Percentiles rank a stretch among this genome's conserved stretches.
phyloP scores from a whole-genome alignment of 2,113 vertebrate species.

The Benitochromis conjunctus region DNA sequence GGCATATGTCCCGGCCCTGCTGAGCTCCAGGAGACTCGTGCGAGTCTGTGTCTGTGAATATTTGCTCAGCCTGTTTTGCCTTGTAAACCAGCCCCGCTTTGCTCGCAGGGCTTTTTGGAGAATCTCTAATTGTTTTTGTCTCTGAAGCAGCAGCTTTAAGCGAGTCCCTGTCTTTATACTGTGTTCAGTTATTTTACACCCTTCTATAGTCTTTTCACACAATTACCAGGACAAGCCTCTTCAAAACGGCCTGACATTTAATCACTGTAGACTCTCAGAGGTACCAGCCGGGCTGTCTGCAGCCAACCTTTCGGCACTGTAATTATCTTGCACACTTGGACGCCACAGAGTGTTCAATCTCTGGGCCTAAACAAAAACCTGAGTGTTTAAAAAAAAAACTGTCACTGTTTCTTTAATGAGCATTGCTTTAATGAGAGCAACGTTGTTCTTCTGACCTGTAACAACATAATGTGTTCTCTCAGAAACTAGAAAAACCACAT shows the following conservation, averaged over 20 bases:
- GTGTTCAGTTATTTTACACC: constrained; percentile 30
- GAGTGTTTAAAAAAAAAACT: neutral
- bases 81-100: constrained; percentile 6
- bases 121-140: constrained; percentile 33
- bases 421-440: neutral
- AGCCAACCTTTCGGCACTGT: constrained; percentile 37
- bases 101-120: neutral
- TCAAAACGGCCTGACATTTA: constrained; percentile 57
- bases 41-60: neutral
- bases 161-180: neutral
- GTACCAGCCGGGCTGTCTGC: constrained; percentile 38
- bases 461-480: neutral
- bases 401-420: constrained; percentile 18
- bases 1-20: neutral
- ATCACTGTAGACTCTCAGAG: constrained; percentile 56
- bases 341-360: neutral
- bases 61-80: constrained; percentile 12
- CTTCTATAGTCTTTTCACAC: constrained; percentile 24
- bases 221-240: constrained; percentile 39
- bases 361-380: constrained; percentile 6
- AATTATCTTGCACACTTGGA: constrained; percentile 37
- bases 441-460: constrained; percentile 7
- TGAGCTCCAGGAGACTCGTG: neutral
- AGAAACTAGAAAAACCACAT: neutral
- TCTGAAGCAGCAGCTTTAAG: constrained; percentile 5